Percentiles rank a stretch among this genome's conserved stretches.
Evolutionary conservation across 2,113 vertebrate species (phyloP).

Genomic region (Conger conger): DNA sequence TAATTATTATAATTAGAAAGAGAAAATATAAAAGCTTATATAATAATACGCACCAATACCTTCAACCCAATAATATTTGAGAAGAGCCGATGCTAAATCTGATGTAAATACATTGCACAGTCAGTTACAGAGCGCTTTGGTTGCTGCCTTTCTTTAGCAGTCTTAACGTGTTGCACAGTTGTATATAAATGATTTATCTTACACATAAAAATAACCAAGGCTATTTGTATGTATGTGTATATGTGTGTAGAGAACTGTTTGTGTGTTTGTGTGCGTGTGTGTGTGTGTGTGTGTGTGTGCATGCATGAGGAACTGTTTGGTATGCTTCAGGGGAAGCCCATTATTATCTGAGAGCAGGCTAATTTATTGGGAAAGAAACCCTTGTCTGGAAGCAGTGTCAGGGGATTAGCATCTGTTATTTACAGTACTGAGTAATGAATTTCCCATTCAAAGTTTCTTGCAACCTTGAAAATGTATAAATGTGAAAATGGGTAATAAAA

Average conservation of each 20-base stretch:
- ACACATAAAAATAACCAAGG: background rate
- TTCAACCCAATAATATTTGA: background rate
- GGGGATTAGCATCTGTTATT: background rate
- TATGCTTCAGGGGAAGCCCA: background rate
- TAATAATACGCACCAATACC: too few species aligned
- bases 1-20: too few species aligned
- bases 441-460: background rate
- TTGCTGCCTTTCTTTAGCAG: background rate
- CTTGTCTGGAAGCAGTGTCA: background rate
- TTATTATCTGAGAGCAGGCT: slow-evolving; percentile 14
- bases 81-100: background rate
- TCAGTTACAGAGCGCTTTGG: background rate
- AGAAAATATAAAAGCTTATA: too few species aligned
- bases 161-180: background rate
- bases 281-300: background rate
- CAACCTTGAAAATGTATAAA: background rate
- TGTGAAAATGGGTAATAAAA: background rate
- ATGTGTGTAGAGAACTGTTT: background rate
- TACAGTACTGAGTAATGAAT: background rate
- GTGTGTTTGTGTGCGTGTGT: background rate
- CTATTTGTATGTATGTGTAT: background rate
- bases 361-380: slow-evolving; percentile 13
- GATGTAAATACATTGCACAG: background rate
- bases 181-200: background rate
- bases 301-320: background rate